A percentile compares a stretch with the other conserved stretches of the same genome.
These are phyloP conservation scores for Tenthredo mesomela DNA, from an alignment of 2,888 invertebrate species.

Conservation along the genomic window DNA sequence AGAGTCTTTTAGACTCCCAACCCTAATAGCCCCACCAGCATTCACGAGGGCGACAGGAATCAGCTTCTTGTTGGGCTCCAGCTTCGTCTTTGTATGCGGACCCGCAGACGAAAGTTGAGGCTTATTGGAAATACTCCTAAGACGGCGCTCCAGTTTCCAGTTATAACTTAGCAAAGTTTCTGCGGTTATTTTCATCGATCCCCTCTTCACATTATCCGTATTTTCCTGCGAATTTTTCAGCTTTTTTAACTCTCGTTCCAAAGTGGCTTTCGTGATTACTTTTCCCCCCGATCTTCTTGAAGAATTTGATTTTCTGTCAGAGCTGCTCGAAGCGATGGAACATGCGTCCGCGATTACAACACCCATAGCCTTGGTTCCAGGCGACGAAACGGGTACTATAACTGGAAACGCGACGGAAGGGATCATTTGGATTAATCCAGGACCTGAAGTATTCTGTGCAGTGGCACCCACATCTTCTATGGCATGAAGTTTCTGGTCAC, in stretches of 20 bases:
- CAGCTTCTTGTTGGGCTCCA: slow-evolving; percentile 39
- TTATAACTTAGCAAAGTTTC: slow-evolving; percentile 60
- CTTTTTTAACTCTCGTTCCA: background rate
- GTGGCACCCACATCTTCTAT: slow-evolving; percentile 49
- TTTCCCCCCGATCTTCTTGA: background rate
- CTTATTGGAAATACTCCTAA: slow-evolving; percentile 60
- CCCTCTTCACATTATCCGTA: slow-evolving; percentile 46
- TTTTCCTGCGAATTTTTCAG: background rate
- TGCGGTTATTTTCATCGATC: slow-evolving; percentile 43
- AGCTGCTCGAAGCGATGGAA: background rate
- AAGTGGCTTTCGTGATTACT: slow-evolving; percentile 4
- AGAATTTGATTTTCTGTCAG: background rate
- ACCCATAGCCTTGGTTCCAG: slow-evolving; percentile 54
- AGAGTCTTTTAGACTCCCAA: slow-evolving; percentile 15
- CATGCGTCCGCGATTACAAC: slow-evolving; percentile 50
- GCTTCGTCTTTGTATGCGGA: slow-evolving; percentile 25
- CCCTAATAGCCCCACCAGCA: slow-evolving; percentile 39
- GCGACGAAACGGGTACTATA: slow-evolving; percentile 52
- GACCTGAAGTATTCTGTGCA: slow-evolving; percentile 40
- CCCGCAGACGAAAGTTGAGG: background rate
- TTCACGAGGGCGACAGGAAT: slow-evolving; percentile 38
- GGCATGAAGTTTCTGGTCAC: slow-evolving; percentile 51
- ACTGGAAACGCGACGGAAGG: slow-evolving; percentile 54
- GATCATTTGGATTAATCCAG: slow-evolving; percentile 49
- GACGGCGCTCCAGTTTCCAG: slow-evolving; percentile 60